Percentiles rank a stretch among this genome's conserved stretches.
These are phyloP conservation scores for Cryptotermes secundus DNA, from an alignment of 1,140 invertebrate genomes.

Conservation along the genomic window DNA sequence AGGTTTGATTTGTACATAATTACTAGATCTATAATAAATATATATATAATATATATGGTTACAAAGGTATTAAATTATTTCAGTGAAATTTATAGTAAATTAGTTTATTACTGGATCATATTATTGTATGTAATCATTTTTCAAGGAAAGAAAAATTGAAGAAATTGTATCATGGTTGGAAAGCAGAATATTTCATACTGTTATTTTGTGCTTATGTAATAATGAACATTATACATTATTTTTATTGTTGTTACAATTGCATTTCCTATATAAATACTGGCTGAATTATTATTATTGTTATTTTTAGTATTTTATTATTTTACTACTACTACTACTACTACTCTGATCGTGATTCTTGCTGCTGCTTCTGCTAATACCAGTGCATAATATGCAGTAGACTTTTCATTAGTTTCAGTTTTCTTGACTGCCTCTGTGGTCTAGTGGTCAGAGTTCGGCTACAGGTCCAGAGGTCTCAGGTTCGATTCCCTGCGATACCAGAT, in stretches of 20 bases:
- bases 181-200: conserved; percentile 33
- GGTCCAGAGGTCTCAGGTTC: too few relatives aligned
- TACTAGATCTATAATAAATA: conserved; percentile 1
- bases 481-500: too few relatives aligned
- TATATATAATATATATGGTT: conserved; percentile 26
- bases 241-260: conserved; percentile 13
- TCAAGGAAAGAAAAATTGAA: background rate
- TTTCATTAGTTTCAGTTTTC: too few relatives aligned
- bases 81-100: conserved; percentile 26
- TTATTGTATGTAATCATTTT: conserved; percentile 27
- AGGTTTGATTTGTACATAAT: conserved; percentile 27
- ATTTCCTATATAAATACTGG: conserved; percentile 2
- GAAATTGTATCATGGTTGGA: conserved; percentile 32
- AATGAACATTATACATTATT: conserved; percentile 10
- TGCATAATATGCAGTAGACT: background rate
- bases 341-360: background rate
- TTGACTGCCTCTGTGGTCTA: too few relatives aligned
- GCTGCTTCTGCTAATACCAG: background rate
- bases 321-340: background rate
- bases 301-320: conserved; percentile 22
- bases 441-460: too few relatives aligned
- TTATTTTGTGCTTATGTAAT: conserved; percentile 12
- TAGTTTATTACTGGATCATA: conserved; percentile 28
- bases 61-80: conserved; percentile 34
- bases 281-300: background rate